phyloP scores from a whole-genome alignment of 1,140 invertebrate genomes.

The Paraescarpia echinospica region DNA sequence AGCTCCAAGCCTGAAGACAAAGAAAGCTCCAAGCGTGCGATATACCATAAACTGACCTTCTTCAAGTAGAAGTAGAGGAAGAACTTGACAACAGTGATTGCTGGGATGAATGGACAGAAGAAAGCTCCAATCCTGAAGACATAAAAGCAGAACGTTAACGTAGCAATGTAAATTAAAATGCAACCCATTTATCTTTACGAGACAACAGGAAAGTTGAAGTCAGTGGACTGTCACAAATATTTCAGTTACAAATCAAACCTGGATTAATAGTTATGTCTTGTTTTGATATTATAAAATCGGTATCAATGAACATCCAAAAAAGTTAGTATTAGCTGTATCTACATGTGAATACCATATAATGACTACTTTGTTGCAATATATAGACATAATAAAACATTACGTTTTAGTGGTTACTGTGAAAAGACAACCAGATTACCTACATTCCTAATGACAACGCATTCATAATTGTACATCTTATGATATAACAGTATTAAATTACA shows the following conservation, averaged over 20 bases:
- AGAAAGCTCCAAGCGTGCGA: no score
- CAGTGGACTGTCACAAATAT: no score
- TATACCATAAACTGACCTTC: slow-evolving; percentile 56
- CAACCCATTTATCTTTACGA: not conserved
- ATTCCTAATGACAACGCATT: not conserved
- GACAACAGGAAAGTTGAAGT: not conserved
- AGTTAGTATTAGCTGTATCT: no score
- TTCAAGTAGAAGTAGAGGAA: slow-evolving; percentile 83
- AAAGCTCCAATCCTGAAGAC: slow-evolving; percentile 57
- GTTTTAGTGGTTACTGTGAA: not conserved
- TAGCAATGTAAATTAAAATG: not conserved
- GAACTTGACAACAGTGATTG: slow-evolving; percentile 72
- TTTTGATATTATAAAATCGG: no score
- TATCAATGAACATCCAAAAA: no score
- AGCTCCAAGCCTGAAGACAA: no score
- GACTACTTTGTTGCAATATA: no score
- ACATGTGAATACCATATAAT: no score
- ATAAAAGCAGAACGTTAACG: not conserved
- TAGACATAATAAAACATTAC: not conserved
- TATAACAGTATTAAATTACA: not conserved
- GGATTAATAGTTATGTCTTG: no score
- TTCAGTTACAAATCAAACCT: no score
- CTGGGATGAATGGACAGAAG: slow-evolving; percentile 78
- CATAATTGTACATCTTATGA: not conserved
- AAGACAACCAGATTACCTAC: not conserved